These are phyloP conservation scores for Hecatera dysodea DNA, from an alignment of 2,888 invertebrate genomes.

Conservation along the genomic window DNA sequence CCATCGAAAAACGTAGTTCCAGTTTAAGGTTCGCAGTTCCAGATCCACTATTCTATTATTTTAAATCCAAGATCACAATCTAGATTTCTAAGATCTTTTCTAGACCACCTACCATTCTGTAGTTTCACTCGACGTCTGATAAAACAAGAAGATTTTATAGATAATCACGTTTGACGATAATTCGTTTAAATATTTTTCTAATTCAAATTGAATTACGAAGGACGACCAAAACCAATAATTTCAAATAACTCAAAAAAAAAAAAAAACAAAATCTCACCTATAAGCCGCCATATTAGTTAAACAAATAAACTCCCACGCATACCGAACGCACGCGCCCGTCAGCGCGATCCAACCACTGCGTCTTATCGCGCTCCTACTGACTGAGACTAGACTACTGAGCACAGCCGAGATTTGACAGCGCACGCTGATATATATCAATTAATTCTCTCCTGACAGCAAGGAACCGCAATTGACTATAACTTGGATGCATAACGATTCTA, in stretches of 20 bases:
- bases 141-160: neutral
- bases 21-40: no score
- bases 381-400: constrained; percentile 68
- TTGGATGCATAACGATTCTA: constrained; percentile 21
- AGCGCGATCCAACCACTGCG: constrained; percentile 56
- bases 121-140: neutral
- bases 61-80: neutral
- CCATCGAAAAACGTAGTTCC: neutral
- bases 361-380: constrained; percentile 73
- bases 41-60: no score
- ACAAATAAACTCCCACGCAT: constrained; percentile 52
- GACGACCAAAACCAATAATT: no score
- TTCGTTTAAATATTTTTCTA: no score
- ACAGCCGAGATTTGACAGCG: constrained; percentile 75
- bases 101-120: neutral
- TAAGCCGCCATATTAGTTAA: constrained; percentile 52
- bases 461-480: constrained; percentile 57
- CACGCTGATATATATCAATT: constrained; percentile 82
- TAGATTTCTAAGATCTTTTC: neutral
- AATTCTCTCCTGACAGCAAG: constrained; percentile 77
- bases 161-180: no score
- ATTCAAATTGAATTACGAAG: no score
- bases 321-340: constrained; percentile 42
- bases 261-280: constrained; percentile 48
- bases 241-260: neutral